Percentiles rank a stretch among this genome's conserved stretches.
Evolutionary conservation across 2,797 vertebrate species (phyloP).

Genomic region (Dendrocincla tyrannina): DNA sequence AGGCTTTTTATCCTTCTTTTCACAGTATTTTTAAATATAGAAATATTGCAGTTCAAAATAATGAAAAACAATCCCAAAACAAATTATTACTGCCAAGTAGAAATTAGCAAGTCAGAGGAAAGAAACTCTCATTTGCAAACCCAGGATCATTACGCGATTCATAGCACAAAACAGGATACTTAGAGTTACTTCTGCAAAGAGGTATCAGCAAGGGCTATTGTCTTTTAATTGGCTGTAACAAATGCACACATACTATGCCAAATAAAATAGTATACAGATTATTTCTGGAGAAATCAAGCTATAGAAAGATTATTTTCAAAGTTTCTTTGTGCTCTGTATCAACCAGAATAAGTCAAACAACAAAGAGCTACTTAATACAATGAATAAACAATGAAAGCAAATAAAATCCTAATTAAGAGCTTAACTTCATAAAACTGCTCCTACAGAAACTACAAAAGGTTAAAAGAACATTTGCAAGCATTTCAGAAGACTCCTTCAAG

Average conservation of each 20-base stretch:
- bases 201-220: background rate
- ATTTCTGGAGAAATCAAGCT: background rate
- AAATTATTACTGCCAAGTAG: background rate
- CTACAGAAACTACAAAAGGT: background rate
- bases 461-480: background rate
- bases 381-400: background rate
- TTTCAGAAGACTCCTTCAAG: background rate
- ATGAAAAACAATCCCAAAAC: background rate
- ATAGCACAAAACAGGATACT: accelerated
- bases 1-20: background rate
- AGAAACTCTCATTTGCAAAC: background rate
- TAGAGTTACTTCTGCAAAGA: background rate
- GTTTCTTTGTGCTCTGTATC: background rate
- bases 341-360: background rate
- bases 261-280: background rate
- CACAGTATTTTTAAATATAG: background rate
- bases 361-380: background rate
- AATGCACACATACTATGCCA: accelerated
- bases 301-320: background rate
- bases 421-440: background rate
- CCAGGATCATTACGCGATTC: background rate
- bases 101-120: background rate
- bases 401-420: background rate
- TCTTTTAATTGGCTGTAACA: background rate
- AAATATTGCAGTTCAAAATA: background rate